Percentiles rank a stretch among this genome's conserved stretches.
These are phyloP conservation scores for Sicus ferrugineus DNA, from an alignment of 2,888 invertebrate species.

Conservation along the genomic window DNA sequence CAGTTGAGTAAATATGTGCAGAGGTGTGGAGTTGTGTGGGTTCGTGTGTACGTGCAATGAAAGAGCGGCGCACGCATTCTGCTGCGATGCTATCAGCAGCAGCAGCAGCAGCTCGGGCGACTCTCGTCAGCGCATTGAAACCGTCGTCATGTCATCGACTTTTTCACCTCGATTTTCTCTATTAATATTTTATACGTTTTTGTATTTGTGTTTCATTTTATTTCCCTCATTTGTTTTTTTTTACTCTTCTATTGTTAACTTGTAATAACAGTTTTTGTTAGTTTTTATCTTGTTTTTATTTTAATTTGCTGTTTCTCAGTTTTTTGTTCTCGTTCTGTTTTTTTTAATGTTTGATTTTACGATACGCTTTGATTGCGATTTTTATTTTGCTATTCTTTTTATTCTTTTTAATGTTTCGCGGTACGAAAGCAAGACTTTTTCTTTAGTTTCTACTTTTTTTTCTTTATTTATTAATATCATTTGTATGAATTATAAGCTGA, in stretches of 20 bases:
- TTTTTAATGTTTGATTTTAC: no score
- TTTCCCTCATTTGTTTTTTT: background rate
- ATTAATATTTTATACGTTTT: background rate
- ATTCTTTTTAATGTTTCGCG: no score
- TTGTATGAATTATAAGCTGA: no score
- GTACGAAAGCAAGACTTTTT: no score
- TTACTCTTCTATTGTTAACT: background rate
- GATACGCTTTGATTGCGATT: no score
- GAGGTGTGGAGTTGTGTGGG: no score
- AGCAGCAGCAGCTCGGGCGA: background rate
- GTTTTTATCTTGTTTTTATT: background rate
- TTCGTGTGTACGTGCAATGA: background rate
- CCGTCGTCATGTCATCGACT: slow-evolving; percentile 23
- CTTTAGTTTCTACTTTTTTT: no score
- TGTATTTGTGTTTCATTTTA: background rate
- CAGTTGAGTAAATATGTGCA: background rate
- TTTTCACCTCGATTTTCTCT: slow-evolving; percentile 13
- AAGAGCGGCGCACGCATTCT: background rate
- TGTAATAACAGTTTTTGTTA: no score
- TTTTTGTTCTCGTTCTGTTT: background rate
- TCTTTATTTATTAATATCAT: no score
- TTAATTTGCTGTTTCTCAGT: background rate
- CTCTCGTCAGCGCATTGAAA: background rate
- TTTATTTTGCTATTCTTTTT: no score
- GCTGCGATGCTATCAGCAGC: background rate